Base-by-base conservation (phyloP, 2,888 invertebrate species). In the Megaustenia siamemsis region DNA sequence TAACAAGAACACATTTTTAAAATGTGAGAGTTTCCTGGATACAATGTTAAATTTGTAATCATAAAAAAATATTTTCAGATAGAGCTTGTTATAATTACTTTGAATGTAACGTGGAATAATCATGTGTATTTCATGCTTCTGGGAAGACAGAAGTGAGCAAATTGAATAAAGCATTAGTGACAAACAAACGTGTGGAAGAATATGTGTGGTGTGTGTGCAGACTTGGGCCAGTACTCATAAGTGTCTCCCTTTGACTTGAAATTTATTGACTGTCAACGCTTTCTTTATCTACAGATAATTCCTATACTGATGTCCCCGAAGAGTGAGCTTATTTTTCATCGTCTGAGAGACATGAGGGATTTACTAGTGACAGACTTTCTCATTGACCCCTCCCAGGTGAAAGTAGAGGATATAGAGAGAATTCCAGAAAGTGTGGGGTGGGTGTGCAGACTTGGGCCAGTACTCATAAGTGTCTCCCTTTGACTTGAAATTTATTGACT, bases 371-470 rank as follows among this genome's bases (percentile, higher is more conserved):
- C 40, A 2, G 71, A 71, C 43, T 71, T 71, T 38, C 71, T 71
- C 40, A 71, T 71, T 40, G 71, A 71, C n/a, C 71, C 71, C n/a
- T 38, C 40, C 38, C 71, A 71, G n/a, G 40, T 71, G 24, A 40
- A 38, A 15, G 24, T n/a, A 43, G 38, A 18, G 8, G 71, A 40
- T 21, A 40, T 71, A 18, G 43, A 43, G 8, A 71, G 1, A 18
- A 40, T 71, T 38, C 71, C 71, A 40, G 71, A 38, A 40, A 53
- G 10, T 21, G 21, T 53, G 10, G 53, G 21, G 10, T 10, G 21
- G 0, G 10, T 0, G 10, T 53, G 15, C 15, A 53, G 10, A 10
- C 21, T 18, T 53, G 10, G 21, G 10, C 21, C 53, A 53, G 21
- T 53, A 53, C 1, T 53, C 18, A 56, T 24, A 56, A 24, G 56